Percentiles rank a stretch among this genome's conserved stretches.
Conservation (phyloP, 37 sponge, comb jelly and placozoan genomes). For the Tethya wilhelma region DNA sequence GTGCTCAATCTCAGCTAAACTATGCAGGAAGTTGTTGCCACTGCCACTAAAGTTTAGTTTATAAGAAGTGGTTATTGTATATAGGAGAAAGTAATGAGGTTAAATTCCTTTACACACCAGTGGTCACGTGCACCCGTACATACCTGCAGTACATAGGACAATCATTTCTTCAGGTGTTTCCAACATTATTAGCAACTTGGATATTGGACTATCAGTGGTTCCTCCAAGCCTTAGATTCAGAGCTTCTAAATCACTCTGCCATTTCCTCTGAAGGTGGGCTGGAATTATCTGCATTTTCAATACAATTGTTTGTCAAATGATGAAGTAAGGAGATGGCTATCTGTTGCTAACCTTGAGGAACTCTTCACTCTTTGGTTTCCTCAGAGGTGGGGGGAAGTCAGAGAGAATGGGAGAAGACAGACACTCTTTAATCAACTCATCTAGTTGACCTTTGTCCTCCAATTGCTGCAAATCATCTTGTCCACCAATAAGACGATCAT, state of each 20-base stretch:
- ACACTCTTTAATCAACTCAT: conserved; percentile 25
- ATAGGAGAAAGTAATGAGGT: too few relatives aligned
- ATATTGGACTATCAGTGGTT: conserved; percentile 29
- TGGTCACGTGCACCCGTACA: too few relatives aligned
- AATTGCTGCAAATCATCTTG: conserved; percentile 31
- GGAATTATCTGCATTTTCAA: conserved; percentile 29
- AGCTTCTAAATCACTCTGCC: conserved; percentile 39
- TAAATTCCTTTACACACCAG: too few relatives aligned
- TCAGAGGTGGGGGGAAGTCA: conserved; percentile 51
- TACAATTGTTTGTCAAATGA: too few relatives aligned
- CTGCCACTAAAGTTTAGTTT: too few relatives aligned
- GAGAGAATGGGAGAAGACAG: background rate
- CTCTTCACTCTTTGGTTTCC: conserved; percentile 36
- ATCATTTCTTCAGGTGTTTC: conserved; percentile 44
- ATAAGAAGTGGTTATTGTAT: too few relatives aligned
- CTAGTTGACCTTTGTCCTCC: too few relatives aligned
- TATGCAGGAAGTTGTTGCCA: too few relatives aligned
- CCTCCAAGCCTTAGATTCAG: conserved; percentile 38
- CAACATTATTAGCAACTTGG: conserved; percentile 32
- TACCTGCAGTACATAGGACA: conserved; percentile 51
- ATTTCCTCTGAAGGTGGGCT: conserved; percentile 14
- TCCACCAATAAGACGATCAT: conserved; percentile 43
- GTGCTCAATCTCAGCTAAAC: too few relatives aligned
- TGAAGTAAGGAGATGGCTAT: too few relatives aligned
- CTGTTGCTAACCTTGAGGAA: conserved; percentile 29